Evolutionary conservation across 2,888 invertebrate genomes (phyloP).

Genomic region (Lochmaea crataegi): DNA sequence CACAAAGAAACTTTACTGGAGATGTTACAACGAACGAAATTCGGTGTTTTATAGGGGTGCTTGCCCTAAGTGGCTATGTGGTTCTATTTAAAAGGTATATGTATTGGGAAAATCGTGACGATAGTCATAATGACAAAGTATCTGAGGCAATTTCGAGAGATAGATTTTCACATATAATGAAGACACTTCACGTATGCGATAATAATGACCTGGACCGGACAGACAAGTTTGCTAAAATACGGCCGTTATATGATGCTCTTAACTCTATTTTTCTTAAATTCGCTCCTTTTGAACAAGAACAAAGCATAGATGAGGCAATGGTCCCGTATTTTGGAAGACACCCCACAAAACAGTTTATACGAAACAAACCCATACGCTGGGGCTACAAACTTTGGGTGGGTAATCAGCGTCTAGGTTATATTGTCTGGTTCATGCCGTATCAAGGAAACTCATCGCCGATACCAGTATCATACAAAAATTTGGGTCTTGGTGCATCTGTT

Average conservation of each 20-base stretch:
- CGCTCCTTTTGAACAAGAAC: constrained; percentile 54
- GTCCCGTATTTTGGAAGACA: constrained; percentile 52
- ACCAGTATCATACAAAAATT: constrained; percentile 37
- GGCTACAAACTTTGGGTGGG: constrained; percentile 54
- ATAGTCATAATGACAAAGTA: constrained; percentile 13
- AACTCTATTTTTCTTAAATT: constrained; percentile 39
- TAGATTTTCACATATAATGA: constrained; percentile 52
- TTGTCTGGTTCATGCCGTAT: constrained; percentile 52
- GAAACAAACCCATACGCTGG: constrained; percentile 27
- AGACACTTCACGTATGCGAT: constrained; percentile 52
- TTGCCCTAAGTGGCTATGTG: constrained; percentile 38
- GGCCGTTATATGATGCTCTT: constrained; percentile 46
- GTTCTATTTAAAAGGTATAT: constrained; percentile 32
- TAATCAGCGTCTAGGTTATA: constrained; percentile 49
- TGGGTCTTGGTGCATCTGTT: constrained; percentile 11
- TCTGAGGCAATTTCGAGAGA: constrained; percentile 50
- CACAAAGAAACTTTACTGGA: constrained; percentile 24
- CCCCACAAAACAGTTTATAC: constrained; percentile 31
- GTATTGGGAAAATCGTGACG: constrained; percentile 18
- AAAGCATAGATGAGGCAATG: constrained; percentile 32
- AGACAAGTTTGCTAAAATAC: constrained; percentile 54
- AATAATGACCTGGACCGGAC: constrained; percentile 49
- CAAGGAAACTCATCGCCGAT: constrained; percentile 41
- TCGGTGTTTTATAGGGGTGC: constrained; percentile 36
- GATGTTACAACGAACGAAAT: constrained; percentile 28